A percentile compares a stretch with the other conserved stretches of the same genome.
Conservation (phyloP, 2,888 invertebrate genomes). For the Melipona beecheii region DNA sequence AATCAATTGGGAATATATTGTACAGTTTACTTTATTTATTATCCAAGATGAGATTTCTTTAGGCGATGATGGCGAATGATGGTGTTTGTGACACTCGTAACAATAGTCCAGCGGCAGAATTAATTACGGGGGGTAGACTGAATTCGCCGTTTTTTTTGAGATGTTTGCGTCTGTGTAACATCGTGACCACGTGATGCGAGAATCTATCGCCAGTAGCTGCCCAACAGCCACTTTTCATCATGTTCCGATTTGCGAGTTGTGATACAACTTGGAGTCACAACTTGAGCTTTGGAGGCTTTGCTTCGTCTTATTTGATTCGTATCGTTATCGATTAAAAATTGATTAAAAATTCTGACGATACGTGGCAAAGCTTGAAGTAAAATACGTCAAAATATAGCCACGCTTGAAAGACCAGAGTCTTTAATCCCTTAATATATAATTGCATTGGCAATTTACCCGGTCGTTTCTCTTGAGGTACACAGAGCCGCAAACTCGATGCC, state of each 20-base stretch:
- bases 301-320: no score
- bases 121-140: slow-evolving; percentile 74
- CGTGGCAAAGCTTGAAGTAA: no score
- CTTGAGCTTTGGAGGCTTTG: background rate
- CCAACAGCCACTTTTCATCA: slow-evolving; percentile 60
- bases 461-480: background rate
- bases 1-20: background rate
- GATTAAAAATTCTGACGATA: no score
- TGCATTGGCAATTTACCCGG: background rate
- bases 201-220: slow-evolving; percentile 76
- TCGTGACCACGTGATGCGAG: slow-evolving; percentile 70
- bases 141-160: no score
- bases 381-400: no score
- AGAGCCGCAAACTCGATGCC: background rate
- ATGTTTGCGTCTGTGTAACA: no score
- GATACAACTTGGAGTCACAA: background rate
- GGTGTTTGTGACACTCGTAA: slow-evolving; percentile 58
- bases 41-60: background rate
- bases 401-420: no score
- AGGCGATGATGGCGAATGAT: background rate
- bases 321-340: no score
- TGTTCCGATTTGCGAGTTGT: background rate
- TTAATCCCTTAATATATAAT: no score
- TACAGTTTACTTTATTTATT: background rate
- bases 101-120: slow-evolving; percentile 74